Conservation (phyloP, 2,113 vertebrate genomes). For the Barbus barbus region DNA sequence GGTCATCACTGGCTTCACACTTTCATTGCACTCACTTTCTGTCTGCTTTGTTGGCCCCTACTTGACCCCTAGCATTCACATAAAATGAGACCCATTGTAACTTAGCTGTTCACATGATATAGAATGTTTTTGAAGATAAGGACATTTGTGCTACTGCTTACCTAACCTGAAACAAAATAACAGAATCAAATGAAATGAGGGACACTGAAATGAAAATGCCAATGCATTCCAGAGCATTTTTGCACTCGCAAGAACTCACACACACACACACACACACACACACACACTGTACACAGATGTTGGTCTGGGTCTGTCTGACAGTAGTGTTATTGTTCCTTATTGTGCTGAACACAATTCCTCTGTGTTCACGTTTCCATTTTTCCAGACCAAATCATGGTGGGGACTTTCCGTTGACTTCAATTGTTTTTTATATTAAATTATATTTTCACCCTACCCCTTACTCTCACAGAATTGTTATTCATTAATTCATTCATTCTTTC, state of each 20-base stretch:
- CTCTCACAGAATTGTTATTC: neutral
- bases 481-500: neutral
- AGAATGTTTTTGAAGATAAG: neutral
- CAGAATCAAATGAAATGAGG: neutral
- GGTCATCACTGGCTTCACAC: neutral
- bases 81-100: constrained; percentile 48
- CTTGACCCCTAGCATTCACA: constrained; percentile 56
- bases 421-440: neutral
- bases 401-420: neutral
- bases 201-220: neutral
- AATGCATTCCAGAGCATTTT: constrained; percentile 1
- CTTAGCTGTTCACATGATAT: neutral
- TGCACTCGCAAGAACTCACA: neutral
- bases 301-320: constrained; percentile 56
- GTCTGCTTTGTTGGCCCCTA: constrained; percentile 16
- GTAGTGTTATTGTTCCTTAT: constrained; percentile 59
- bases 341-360: constrained; percentile 51
- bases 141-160: neutral
- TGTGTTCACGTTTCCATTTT: constrained; percentile 44
- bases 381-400: constrained; percentile 26
- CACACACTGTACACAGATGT: constrained; percentile 63
- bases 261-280: neutral
- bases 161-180: too few species aligned
- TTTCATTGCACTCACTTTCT: neutral
- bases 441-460: neutral